phyloP scores from a whole-genome alignment of 2,888 invertebrate genomes.

The Psylliodes chrysocephalus region DNA sequence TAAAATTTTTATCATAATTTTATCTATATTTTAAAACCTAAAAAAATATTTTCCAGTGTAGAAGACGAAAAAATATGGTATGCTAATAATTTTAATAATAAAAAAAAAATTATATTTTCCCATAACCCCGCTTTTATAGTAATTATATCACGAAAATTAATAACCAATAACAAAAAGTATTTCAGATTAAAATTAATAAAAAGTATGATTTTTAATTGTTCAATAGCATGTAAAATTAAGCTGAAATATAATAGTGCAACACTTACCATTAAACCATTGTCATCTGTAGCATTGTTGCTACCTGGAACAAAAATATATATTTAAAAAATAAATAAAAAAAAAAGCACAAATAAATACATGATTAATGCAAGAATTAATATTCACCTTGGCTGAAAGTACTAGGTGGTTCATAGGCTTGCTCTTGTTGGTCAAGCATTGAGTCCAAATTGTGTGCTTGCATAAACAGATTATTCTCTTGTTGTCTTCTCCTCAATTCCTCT shows the following conservation, averaged over 20 bases:
- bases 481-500: constrained; percentile 85
- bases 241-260: background rate
- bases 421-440: constrained; percentile 76
- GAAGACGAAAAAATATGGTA: too few relatives aligned
- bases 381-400: constrained; percentile 23
- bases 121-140: too few relatives aligned
- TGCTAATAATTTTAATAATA: too few relatives aligned
- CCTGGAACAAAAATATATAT: constrained; percentile 1
- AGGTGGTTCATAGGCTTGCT: constrained; percentile 65
- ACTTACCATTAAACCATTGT: constrained; percentile 19
- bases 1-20: too few relatives aligned
- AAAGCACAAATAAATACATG: background rate
- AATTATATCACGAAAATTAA: too few relatives aligned
- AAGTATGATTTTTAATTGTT: background rate
- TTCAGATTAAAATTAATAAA: too few relatives aligned
- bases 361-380: background rate
- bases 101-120: too few relatives aligned
- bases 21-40: too few relatives aligned
- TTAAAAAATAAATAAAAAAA: background rate
- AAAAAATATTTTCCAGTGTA: too few relatives aligned
- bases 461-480: constrained; percentile 88
- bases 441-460: constrained; percentile 75
- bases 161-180: too few relatives aligned
- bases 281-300: background rate
- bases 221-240: background rate